Conservation (phyloP, 2,888 invertebrate species). For the Stenodera caucasica region DNA sequence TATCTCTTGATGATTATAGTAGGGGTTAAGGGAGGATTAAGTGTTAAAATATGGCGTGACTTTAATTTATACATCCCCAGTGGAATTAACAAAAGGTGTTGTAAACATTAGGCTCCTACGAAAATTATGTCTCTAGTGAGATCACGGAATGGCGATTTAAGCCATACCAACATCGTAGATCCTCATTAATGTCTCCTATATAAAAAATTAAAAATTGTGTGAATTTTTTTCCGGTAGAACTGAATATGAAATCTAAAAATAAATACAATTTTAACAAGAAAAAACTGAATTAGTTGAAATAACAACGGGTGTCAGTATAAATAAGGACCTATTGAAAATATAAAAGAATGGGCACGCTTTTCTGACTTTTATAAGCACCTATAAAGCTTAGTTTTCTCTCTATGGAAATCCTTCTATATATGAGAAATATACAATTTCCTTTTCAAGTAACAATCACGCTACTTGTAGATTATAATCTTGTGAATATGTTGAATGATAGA, state of each 20-base stretch:
- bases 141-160: conserved; percentile 8
- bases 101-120: conserved; percentile 10
- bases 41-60: conserved; percentile 13
- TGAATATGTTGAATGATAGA: conserved; percentile 8
- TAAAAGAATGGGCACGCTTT: background rate
- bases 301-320: background rate
- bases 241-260: background rate
- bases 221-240: background rate
- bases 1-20: conserved; percentile 5
- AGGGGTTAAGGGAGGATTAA: background rate
- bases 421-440: conserved; percentile 12
- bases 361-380: no score
- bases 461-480: conserved; percentile 2
- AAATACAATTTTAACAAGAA: no score
- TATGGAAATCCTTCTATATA: background rate
- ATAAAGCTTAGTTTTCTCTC: background rate
- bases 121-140: conserved; percentile 8
- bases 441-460: conserved; percentile 7
- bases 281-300: background rate
- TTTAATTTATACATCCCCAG: conserved; percentile 12
- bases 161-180: background rate
- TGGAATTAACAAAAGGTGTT: conserved; percentile 12
- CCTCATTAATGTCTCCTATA: background rate
- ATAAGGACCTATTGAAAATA: background rate
- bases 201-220: background rate